Evolutionary conservation across 2,113 vertebrate genomes (phyloP), one percentile per base, ranked within the genome.

Genomic region (Chaetura pelagica): DNA sequence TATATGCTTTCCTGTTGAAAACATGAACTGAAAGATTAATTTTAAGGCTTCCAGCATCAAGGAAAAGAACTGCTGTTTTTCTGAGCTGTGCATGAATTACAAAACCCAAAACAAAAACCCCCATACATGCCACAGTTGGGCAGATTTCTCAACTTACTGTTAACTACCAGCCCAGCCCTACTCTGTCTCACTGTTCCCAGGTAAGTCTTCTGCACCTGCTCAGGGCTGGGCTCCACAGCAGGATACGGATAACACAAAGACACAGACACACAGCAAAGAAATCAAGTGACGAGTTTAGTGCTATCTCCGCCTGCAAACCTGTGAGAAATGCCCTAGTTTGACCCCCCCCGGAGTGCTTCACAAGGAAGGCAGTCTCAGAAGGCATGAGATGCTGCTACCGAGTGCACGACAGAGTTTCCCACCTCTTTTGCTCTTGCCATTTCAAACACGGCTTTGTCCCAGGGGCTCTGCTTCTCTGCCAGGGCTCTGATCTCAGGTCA

Each of bases 1-100:
- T 21, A 71, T 84, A 83, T 10, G 48, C 68, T 89, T 93, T 51
- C 76, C 57, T 57, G 73, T 68, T 89, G 68, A 92, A 92, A 93
- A 90, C 52, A 90, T 24, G 51, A 86, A 87, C 69, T 27, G 44
- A 86, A 87, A 75, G 76, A 80, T 59, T 79, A 79, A 67, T 72
- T 83, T 89, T 57, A 92, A 30, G 10, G 58, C 61, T 94, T 84
- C 73, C 61, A 93, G 27, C 3, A 3, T 89, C 80, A 75, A 72
- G 89, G 83, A 79, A 71, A 90, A 92, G 29, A 93, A 63, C 7
- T n/a, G 44, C 57, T 92, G 59, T 16, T 92, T 95, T 96, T 73
- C 86, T 77, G 73, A 95, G 84, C 73, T 84, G 57, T 40, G 32
- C 73, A 84, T 92, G 93, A 89, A 84, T 95, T 86, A 94, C 64